Conservation (phyloP, 2,888 invertebrate species). For the Drosophila suboccidentalis region DNA sequence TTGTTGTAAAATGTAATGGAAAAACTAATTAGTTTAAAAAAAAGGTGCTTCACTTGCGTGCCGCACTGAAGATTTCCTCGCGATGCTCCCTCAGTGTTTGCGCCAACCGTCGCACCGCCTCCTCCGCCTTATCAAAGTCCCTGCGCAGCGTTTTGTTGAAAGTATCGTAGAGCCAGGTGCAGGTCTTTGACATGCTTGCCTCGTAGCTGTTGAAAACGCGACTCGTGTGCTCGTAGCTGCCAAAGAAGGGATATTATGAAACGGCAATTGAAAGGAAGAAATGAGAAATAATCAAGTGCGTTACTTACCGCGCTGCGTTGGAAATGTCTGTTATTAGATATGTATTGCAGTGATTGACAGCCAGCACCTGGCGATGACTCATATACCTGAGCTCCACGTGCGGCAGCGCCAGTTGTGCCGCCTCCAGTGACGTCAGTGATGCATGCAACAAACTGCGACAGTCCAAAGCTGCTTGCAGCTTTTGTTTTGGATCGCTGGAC, state of each 20-base stretch:
- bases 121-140: slow-evolving; percentile 84
- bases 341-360: slow-evolving; percentile 84
- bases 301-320: slow-evolving; percentile 77
- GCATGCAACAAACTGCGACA: slow-evolving; percentile 83
- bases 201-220: slow-evolving; percentile 83
- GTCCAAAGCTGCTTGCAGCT: slow-evolving; percentile 80
- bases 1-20: slow-evolving; percentile 4
- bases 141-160: slow-evolving; percentile 83
- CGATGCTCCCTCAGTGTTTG: slow-evolving; percentile 82
- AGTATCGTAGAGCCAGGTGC: slow-evolving; percentile 84
- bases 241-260: too few relatives aligned
- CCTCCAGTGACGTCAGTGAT: slow-evolving; percentile 83
- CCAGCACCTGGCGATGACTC: slow-evolving; percentile 83
- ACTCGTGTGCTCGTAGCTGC: slow-evolving; percentile 83
- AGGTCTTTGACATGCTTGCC: slow-evolving; percentile 81
- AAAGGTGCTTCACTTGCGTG: slow-evolving; percentile 67
- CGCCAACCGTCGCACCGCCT: slow-evolving; percentile 75
- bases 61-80: slow-evolving; percentile 80
- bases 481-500: slow-evolving; percentile 78
- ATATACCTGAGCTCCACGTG: slow-evolving; percentile 84
- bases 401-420: slow-evolving; percentile 84
- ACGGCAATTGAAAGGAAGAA: background rate
- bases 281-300: background rate
- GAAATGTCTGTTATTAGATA: slow-evolving; percentile 85
- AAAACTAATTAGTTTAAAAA: slow-evolving; percentile 5